Base-by-base conservation (phyloP, 2,888 invertebrate species). In the Megaustenia siamemsis region DNA sequence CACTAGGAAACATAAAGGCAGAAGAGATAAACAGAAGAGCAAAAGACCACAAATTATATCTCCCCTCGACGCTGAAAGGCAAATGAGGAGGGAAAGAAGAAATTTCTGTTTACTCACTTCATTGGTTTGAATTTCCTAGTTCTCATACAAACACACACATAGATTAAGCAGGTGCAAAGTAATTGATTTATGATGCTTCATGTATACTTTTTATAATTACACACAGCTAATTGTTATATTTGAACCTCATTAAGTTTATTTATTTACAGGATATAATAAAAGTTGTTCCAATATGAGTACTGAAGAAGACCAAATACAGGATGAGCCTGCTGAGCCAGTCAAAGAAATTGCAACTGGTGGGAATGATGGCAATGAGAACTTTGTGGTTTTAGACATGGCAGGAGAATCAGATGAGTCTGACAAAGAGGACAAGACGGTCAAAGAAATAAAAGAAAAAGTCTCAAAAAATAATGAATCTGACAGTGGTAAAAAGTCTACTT, bases 351-450 rank as follows among this genome's bases (percentile, higher is more conserved):
- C 32, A 40, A 35, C 24, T 12, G 49, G 43, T n/a, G 60, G 53
- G 1, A 66, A 45, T 56, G 38, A 56, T 80, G 80, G 75, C 49
- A 84, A 76, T 75, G 84, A 84, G 45, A 84, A 84, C 60, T 84
- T 84, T 84, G 84, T 84, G n/a, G 84, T 81, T 32, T 66, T 84
- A 32, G 84, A 84, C 56, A 81, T 76, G 53, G 84, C 84, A 66
- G 84, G 81, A 21, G 84, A 84, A n/a, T 73, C 73, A 38, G 84
- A 81, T 43, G 84, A 84, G 40, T 81, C 80, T 66, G 84, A 84
- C 56, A 84, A 81, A 66, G 84, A 84, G 21, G 84, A 73, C 12
- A 84, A 84, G 40, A 21, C 43, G n/a, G 75, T 12, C 15, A 84
- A 81, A 32, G 80, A 80, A 24, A 18, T 68, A 10, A 84, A 81